Evolutionary conservation across 2,888 invertebrate species (phyloP).

Genomic region (Drosophila mercatorum): DNA sequence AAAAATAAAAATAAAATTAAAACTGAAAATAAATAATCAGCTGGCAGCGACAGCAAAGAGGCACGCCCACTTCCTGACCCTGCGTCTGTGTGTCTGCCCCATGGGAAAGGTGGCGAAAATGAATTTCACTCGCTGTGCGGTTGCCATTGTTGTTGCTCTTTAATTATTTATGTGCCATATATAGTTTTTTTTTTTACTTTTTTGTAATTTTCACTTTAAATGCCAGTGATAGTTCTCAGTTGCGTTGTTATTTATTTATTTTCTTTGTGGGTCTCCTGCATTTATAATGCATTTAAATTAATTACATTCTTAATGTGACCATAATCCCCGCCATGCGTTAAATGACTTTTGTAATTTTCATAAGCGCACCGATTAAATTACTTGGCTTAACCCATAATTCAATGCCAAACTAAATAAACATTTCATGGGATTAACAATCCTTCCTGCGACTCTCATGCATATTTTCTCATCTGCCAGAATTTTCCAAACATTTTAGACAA

Average conservation of each 20-base stretch:
- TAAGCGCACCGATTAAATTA: conserved; percentile 43
- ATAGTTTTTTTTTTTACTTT: background rate
- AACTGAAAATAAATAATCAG: conserved; percentile 74
- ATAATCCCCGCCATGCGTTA: conserved; percentile 65
- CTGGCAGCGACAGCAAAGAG: conserved; percentile 33
- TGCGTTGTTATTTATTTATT: conserved; percentile 44
- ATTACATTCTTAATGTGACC: conserved; percentile 75
- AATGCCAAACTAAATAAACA: conserved; percentile 34
- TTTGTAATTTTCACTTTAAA: conserved; percentile 52
- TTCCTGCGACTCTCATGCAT: background rate
- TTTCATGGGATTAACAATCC: conserved; percentile 14
- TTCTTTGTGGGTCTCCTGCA: conserved; percentile 43
- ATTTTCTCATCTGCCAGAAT: background rate
- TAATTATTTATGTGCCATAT: conserved; percentile 65
- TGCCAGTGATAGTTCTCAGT: conserved; percentile 52
- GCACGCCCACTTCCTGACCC: conserved; percentile 56
- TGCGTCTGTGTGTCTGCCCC: background rate
- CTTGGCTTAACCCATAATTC: conserved; percentile 21
- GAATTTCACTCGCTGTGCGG: conserved; percentile 21
- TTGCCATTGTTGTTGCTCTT: conserved; percentile 46
- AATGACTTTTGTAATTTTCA: conserved; percentile 62
- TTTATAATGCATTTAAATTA: conserved; percentile 69
- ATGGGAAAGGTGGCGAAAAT: conserved; percentile 41
- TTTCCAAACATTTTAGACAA: too few relatives aligned
- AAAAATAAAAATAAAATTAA: conserved; percentile 56